phyloP scores from a whole-genome alignment of 2,888 invertebrate species.

The Cephalotes varians region DNA sequence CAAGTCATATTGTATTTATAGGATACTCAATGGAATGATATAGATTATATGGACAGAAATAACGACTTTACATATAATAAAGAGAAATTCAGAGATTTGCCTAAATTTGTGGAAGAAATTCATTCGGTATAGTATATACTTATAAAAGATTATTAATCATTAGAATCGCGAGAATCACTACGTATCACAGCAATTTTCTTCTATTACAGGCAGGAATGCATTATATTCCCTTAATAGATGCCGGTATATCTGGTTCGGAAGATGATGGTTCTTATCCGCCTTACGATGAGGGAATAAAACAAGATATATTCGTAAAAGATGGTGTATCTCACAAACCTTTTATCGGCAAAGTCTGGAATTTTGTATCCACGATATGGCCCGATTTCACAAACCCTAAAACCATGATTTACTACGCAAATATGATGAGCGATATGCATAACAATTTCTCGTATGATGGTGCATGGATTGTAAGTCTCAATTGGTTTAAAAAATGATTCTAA shows the following conservation, averaged over 20 bases:
- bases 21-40: constrained; percentile 95
- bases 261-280: constrained; percentile 90
- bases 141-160: constrained; percentile 5
- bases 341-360: constrained; percentile 93
- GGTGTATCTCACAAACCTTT: constrained; percentile 88
- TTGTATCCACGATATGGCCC: constrained; percentile 91
- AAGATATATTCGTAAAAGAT: constrained; percentile 92
- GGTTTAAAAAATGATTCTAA: constrained; percentile 6
- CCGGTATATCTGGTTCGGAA: constrained; percentile 92
- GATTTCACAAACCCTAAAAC: constrained; percentile 93
- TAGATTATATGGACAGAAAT: constrained; percentile 93
- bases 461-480: constrained; percentile 90
- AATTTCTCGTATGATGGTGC: constrained; percentile 91
- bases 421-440: constrained; percentile 89
- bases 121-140: constrained; percentile 86
- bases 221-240: constrained; percentile 91
- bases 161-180: background rate
- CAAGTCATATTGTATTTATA: constrained; percentile 78
- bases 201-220: constrained; percentile 89
- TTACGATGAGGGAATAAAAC: constrained; percentile 91
- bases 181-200: background rate
- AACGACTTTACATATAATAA: constrained; percentile 93
- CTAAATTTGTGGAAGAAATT: constrained; percentile 90
- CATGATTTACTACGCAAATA: constrained; percentile 90
- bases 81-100: constrained; percentile 88